phyloP scores from a whole-genome alignment of 2,888 invertebrate species.

The Gymnoscelis rufifasciata region DNA sequence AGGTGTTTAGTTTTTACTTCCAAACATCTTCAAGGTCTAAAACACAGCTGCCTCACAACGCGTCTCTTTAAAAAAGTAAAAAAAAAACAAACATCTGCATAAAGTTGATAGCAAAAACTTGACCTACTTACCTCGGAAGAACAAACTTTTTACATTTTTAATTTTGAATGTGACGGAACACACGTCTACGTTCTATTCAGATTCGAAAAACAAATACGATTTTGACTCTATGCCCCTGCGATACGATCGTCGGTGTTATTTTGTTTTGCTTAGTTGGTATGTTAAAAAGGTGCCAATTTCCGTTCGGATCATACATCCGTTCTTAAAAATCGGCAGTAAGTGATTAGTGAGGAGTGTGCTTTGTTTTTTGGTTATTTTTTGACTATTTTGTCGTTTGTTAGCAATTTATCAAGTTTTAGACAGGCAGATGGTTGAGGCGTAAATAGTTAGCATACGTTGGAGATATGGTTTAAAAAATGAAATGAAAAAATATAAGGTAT shows the following conservation, averaged over 20 bases:
- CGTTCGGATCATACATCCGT: constrained; percentile 69
- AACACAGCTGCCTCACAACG: constrained; percentile 70
- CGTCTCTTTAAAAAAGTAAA: constrained; percentile 44
- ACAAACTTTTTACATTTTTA: constrained; percentile 31
- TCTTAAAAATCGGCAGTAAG: constrained; percentile 67
- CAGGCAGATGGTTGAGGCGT: constrained; percentile 55
- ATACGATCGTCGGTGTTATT: constrained; percentile 21
- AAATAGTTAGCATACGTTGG: constrained; percentile 40
- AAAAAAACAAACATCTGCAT: constrained; percentile 69
- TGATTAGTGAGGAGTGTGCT: constrained; percentile 70
- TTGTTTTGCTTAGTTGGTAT: constrained; percentile 25
- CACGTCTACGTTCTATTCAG: constrained; percentile 6
- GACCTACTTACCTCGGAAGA: constrained; percentile 51
- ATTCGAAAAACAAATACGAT: constrained; percentile 13
- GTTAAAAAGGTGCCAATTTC: constrained; percentile 75
- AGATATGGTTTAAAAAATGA: not conserved
- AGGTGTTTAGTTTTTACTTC: constrained; percentile 62
- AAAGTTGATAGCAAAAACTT: constrained; percentile 74
- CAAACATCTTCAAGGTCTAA: constrained; percentile 68
- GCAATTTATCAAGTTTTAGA: constrained; percentile 62
- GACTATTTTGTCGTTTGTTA: constrained; percentile 48
- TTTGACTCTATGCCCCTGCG: constrained; percentile 27
- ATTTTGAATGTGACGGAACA: constrained; percentile 18
- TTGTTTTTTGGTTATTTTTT: constrained; percentile 63
- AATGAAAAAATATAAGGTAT: not conserved